Evolutionary conservation across 1,140 invertebrate genomes (phyloP), one percentile per base, ranked within the genome.

Genomic region (Polyergus mexicanus): DNA sequence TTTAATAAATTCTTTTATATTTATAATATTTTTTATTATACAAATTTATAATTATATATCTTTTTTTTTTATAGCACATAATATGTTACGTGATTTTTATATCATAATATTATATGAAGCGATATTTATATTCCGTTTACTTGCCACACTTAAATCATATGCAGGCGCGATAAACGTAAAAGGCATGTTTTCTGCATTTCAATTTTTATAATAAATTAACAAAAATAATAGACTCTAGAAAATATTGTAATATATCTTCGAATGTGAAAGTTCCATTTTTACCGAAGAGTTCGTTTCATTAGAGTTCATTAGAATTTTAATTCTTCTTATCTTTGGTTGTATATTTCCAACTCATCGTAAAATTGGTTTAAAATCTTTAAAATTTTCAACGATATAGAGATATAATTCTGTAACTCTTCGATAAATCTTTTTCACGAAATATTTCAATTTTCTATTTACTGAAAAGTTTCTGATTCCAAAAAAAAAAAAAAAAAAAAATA

Each of bases 61-160:
- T 35, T 51, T 78, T 78, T 65, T 35, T 51, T 78, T 78, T 44
- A 35, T 3, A 28, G 10, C 7, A 74, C 32, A 56, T 54, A 35
- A 58, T 13, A 51, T 22, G 16, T 51, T 51, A 19, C 5, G 47
- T 51, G 47, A 47, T 51, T 51, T 51, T 0, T 51, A 19, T 51
- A 51, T 47, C 47, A 51, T 51, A 51, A 51, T 51, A 19, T 5
- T 51, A 51, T 51, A 51, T 51, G 47, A n/a, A n/a, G n/a, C n/a
- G n/a, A n/a, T n/a, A n/a, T n/a, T n/a, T n/a, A n/a, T n/a, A n/a
- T n/a, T n/a, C 68, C 11, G 22, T 72, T 38, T 28, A 60, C 41
- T 83, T 54, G 54, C 22, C 54, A 25, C 66, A 44, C 28, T 72
- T 66, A 80, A 65, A 68, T 68, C 28, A 16, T 56, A 28, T 56